Evolutionary conservation across 2,797 vertebrate species (phyloP), one percentile per base, ranked within the genome.

Genomic region (Sus cebifrons): DNA sequence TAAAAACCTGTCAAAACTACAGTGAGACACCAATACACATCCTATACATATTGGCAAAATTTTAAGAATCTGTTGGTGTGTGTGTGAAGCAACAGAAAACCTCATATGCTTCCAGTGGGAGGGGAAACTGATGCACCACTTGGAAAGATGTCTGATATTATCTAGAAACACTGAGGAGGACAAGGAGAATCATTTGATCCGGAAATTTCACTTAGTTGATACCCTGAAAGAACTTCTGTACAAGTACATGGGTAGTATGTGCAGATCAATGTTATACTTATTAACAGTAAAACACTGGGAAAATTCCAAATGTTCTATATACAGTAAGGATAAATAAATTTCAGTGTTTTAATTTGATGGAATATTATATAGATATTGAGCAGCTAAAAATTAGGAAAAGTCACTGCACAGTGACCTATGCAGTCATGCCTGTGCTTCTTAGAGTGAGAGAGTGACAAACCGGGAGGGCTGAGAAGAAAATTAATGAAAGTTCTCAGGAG

Each of bases 181-280:
- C 75, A 25, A 54, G 65, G 2, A 7, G 14, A 15, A 84, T 23
- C 29, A 20, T 16, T 52, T 32, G 27, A 89, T 67, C 68, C 73
- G 89, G 58, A 79, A 77, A 79, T 79, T 67, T 89, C 60, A 85
- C 25, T 79, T 79, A 17, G 29, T 85, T 65, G 89, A 32, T n/a
- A 74, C n/a, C 36, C 36, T 71, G 32, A 71, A 78, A 36, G 74
- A 84, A 70, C 6, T 15, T 92, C 58, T 40, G 16, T 54, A 29
- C 44, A 49, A 11, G 3, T 40, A 7, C 73, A 32, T 73, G 11
- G 92, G 52, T 17, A 54, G n/a, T 36, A 14, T 68, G 6, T 36
- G n/a, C 23, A 85, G 3, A 56, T 17, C 44, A 74, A 73, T 75
- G 77, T 23, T 87, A 58, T 68, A 71, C 4, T 7, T 25, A 64